These are phyloP conservation scores for Thecocarcelia acutangulata DNA, from an alignment of 2,888 invertebrate genomes.

Conservation along the genomic window DNA sequence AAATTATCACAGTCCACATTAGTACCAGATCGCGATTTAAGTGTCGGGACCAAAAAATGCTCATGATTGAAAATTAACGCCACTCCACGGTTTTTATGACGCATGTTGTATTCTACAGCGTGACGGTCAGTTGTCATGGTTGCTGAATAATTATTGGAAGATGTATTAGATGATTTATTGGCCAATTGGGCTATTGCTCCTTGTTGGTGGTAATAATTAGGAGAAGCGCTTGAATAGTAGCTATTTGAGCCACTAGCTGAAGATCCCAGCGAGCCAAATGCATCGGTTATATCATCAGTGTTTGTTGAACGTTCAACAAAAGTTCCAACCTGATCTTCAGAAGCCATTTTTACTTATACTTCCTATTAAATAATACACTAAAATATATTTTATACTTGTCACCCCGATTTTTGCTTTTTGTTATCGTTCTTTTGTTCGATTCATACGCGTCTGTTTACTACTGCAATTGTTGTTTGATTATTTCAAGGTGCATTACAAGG, in stretches of 20 bases:
- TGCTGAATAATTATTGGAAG: slow-evolving; percentile 77
- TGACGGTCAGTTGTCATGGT: slow-evolving; percentile 86
- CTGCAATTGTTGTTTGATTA: slow-evolving; percentile 55
- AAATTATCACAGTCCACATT: slow-evolving; percentile 92
- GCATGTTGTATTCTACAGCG: slow-evolving; percentile 92
- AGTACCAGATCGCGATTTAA: slow-evolving; percentile 90
- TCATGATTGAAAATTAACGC: slow-evolving; percentile 96
- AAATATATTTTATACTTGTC: background rate
- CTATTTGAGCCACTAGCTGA: slow-evolving; percentile 38
- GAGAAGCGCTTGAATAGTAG: slow-evolving; percentile 44
- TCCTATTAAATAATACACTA: slow-evolving; percentile 15
- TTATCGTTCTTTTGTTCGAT: slow-evolving; percentile 58
- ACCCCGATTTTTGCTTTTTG: slow-evolving; percentile 23
- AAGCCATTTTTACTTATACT: slow-evolving; percentile 64
- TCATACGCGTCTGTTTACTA: slow-evolving; percentile 58
- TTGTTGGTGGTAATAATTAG: slow-evolving; percentile 52
- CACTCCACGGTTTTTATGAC: slow-evolving; percentile 89
- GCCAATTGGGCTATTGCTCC: slow-evolving; percentile 77
- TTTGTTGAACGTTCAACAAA: slow-evolving; percentile 72
- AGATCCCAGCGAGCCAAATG: slow-evolving; percentile 75
- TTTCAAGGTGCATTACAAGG: no score
- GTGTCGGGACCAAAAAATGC: slow-evolving; percentile 87
- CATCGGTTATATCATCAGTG: slow-evolving; percentile 76
- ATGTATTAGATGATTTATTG: slow-evolving; percentile 71
- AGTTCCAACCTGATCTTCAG: slow-evolving; percentile 75